phyloP scores from a whole-genome alignment of 2,888 invertebrate genomes.

The Calliopum simillimum region DNA sequence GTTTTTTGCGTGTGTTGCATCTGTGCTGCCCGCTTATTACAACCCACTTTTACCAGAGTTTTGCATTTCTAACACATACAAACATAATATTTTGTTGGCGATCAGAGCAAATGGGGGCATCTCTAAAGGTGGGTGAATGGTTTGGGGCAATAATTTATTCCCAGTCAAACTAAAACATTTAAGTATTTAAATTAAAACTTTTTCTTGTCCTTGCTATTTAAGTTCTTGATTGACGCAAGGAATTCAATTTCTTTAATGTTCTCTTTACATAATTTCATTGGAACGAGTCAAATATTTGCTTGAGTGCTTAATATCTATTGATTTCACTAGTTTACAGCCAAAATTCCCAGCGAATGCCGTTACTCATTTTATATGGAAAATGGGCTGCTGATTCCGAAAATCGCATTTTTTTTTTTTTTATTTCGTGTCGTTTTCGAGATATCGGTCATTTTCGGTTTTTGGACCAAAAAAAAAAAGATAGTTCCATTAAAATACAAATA shows the following conservation, averaged over 20 bases:
- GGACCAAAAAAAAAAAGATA: no score
- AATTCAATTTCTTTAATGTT: neutral
- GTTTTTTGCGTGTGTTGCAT: neutral
- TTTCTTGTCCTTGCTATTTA: neutral
- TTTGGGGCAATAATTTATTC: neutral
- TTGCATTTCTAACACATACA: neutral
- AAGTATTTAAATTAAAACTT: constrained; percentile 21
- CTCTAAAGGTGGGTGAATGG: neutral
- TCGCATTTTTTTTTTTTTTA: no score
- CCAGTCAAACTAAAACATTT: constrained; percentile 11
- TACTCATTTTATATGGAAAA: no score
- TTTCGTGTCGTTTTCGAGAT: no score
- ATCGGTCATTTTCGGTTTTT: no score
- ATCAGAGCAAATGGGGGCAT: neutral
- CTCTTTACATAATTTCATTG: neutral
- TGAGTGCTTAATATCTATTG: neutral
- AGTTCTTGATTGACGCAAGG: constrained; percentile 15
- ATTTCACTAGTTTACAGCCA: no score
- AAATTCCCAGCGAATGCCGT: no score
- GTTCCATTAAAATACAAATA: no score
- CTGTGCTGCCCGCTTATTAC: constrained; percentile 9
- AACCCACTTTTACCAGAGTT: neutral
- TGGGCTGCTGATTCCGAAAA: no score
- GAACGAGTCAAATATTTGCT: neutral
- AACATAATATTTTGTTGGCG: neutral